Evolutionary conservation across 2,888 invertebrate genomes (phyloP).

Genomic region (Lasioglossum leucozonium): DNA sequence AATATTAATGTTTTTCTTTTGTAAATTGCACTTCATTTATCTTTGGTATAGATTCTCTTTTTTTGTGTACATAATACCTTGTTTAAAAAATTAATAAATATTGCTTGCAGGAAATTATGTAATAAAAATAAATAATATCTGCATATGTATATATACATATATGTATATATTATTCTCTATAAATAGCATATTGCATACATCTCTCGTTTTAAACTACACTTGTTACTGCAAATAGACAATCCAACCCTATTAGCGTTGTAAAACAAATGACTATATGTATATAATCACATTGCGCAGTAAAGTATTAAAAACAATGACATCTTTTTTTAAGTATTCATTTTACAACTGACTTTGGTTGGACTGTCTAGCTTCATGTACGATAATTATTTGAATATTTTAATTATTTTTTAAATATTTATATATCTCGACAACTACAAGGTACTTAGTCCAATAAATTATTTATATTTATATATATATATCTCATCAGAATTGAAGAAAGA

Average conservation of each 20-base stretch:
- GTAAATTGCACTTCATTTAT: conserved; percentile 24
- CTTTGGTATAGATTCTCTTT: conserved; percentile 42
- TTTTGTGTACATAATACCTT: conserved; percentile 14
- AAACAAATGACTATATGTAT: conserved; percentile 54
- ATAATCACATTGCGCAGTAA: conserved; percentile 42
- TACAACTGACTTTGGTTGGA: conserved; percentile 47
- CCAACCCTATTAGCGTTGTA: conserved; percentile 50
- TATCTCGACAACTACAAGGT: conserved; percentile 58
- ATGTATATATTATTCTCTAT: conserved; percentile 64
- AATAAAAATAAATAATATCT: conserved; percentile 66
- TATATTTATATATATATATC: conserved; percentile 30
- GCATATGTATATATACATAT: conserved; percentile 50
- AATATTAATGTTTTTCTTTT: conserved; percentile 26
- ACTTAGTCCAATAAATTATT: conserved; percentile 54
- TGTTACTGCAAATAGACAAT: conserved; percentile 53
- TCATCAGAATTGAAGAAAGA: conserved; percentile 46
- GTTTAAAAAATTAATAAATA: conserved; percentile 45
- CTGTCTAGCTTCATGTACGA: conserved; percentile 37
- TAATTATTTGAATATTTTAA: conserved; percentile 50
- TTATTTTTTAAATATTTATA: conserved; percentile 41
- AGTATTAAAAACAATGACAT: conserved; percentile 16
- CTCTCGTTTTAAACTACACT: conserved; percentile 48
- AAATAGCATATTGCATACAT: conserved; percentile 66
- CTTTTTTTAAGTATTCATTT: conserved; percentile 25
- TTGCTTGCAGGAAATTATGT: conserved; percentile 44